Conservation (phyloP, 2,113 vertebrate species). For the Nycticebus coucang region DNA sequence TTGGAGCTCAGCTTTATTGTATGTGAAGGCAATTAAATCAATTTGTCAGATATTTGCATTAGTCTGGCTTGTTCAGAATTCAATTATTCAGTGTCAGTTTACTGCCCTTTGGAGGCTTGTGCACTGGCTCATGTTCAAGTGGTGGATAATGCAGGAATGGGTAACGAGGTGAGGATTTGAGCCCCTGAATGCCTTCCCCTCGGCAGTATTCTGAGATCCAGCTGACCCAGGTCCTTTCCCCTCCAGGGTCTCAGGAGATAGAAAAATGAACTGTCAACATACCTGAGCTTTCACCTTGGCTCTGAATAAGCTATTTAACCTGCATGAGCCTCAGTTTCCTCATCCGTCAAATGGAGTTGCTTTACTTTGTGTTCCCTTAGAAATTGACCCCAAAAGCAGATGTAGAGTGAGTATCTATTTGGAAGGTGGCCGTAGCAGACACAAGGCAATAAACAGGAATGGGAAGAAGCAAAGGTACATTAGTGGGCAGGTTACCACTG, state of each 20-base stretch:
- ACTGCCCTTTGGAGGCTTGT: conserved; percentile 79
- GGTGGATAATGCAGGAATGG: conserved; percentile 17
- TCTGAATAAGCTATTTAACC: not conserved
- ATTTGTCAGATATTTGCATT: conserved; percentile 92
- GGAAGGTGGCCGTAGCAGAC: not conserved
- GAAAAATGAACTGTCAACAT: not conserved
- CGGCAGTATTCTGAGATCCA: not conserved
- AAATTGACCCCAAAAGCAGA: not conserved
- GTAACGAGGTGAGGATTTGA: not conserved
- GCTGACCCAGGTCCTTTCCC: not conserved
- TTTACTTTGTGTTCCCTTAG: not conserved
- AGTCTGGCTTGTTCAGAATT: conserved; percentile 87
- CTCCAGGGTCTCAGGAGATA: not conserved
- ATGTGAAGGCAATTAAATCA: conserved; percentile 94
- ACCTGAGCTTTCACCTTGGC: not conserved
- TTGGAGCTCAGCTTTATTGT: conserved; percentile 94
- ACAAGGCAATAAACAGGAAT: rapidly evolving
- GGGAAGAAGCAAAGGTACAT: not conserved
- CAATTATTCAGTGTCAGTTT: conserved; percentile 88
- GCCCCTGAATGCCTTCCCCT: not conserved
- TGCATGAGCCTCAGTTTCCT: not conserved
- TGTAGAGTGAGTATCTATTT: not conserved
- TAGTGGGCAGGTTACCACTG: not conserved
- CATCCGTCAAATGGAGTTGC: not conserved
- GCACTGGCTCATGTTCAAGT: conserved; percentile 50